Evolutionary conservation across 1,140 invertebrate genomes (phyloP).

Genomic region (Dreissena polymorpha): DNA sequence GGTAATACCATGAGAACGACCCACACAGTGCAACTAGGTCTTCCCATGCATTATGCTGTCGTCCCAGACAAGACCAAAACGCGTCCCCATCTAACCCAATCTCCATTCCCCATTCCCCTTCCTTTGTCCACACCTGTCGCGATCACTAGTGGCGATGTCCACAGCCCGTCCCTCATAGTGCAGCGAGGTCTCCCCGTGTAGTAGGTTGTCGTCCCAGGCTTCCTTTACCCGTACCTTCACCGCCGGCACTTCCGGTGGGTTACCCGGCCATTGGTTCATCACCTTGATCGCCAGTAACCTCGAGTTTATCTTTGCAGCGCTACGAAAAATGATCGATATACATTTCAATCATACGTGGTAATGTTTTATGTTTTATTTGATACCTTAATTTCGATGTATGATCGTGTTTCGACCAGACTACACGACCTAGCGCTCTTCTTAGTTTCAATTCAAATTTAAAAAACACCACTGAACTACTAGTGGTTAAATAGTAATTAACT

Average conservation of each 20-base stretch:
- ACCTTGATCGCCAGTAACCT: slow-evolving; percentile 96
- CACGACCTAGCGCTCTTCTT: background rate
- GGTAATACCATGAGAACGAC: too few species aligned
- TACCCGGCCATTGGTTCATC: slow-evolving; percentile 98
- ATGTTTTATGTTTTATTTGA: too few species aligned
- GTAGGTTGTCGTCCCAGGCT: slow-evolving; percentile 94
- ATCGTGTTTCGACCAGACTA: background rate
- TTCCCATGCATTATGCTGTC: too few species aligned
- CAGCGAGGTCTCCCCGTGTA: slow-evolving; percentile 88
- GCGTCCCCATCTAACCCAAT: too few species aligned
- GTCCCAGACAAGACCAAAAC: too few species aligned
- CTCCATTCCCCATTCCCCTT: too few species aligned
- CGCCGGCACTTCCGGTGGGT: slow-evolving; percentile 39
- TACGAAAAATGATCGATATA: slow-evolving; percentile 80
- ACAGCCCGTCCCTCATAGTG: slow-evolving; percentile 98
- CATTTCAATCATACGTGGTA: too few species aligned
- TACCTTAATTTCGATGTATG: background rate
- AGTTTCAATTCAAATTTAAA: too few species aligned
- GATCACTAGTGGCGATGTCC: slow-evolving; percentile 96
- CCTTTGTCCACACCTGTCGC: slow-evolving; percentile 82
- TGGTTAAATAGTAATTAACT: too few species aligned
- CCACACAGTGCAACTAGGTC: too few species aligned
- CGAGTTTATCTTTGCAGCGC: slow-evolving; percentile 97
- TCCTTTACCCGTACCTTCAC: slow-evolving; percentile 95
- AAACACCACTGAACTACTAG: background rate